Percentiles rank a stretch among this genome's conserved stretches.
Conservation (phyloP, 2,113 vertebrate species). For the Carassius auratus region DNA sequence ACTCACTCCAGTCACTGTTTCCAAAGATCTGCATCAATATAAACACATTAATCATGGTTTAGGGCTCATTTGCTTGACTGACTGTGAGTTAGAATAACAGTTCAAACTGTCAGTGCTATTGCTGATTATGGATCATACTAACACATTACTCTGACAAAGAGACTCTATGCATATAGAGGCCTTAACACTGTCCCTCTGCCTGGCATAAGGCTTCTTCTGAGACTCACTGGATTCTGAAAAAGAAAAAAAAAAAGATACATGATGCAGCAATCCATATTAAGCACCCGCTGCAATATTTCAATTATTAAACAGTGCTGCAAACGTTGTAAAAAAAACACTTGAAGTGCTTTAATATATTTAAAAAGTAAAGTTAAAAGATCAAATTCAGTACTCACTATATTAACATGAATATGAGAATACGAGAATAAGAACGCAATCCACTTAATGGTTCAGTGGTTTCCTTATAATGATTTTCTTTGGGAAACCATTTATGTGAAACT, state of each 20-base stretch:
- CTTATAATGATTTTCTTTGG: too few relatives aligned
- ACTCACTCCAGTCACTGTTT: conserved; percentile 70
- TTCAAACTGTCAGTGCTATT: conserved; percentile 5
- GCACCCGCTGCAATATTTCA: too few relatives aligned
- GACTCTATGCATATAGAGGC: conserved; percentile 88
- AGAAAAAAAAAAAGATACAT: conserved; percentile 19
- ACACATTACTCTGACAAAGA: conserved; percentile 83
- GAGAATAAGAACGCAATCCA: too few relatives aligned
- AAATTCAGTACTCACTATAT: too few relatives aligned
- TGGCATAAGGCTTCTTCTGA: conserved; percentile 59
- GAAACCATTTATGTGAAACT: too few relatives aligned
- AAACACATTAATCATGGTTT: conserved; percentile 33
- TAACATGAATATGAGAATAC: too few relatives aligned
- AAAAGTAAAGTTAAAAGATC: too few relatives aligned
- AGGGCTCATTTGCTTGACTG: neutral
- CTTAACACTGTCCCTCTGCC: conserved; percentile 74
- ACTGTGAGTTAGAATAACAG: neutral
- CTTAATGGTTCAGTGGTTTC: too few relatives aligned
- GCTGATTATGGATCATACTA: conserved; percentile 58
- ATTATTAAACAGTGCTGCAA: too few relatives aligned
- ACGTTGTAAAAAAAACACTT: too few relatives aligned
- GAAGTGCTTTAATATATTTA: too few relatives aligned
- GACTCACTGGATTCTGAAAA: conserved; percentile 69
- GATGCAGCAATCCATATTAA: neutral
- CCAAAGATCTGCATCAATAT: conserved; percentile 76